These are phyloP conservation scores for Drosophila leonis DNA, from an alignment of 2,888 invertebrate genomes.

Conservation along the genomic window DNA sequence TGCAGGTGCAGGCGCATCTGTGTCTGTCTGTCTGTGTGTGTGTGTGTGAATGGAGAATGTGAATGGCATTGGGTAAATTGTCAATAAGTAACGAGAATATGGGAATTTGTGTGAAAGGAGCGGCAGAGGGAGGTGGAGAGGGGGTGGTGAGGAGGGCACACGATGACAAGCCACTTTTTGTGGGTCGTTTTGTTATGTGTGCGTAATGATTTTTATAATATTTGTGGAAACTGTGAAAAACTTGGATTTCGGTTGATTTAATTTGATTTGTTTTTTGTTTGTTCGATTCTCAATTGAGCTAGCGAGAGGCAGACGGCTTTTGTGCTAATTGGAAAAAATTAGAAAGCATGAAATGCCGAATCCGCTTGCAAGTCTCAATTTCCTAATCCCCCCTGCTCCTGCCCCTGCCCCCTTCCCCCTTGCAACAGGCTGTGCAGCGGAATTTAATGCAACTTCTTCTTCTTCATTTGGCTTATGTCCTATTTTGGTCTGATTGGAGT, in stretches of 20 bases:
- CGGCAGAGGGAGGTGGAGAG: background rate
- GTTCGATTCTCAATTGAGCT: conserved; percentile 56
- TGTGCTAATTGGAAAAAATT: conserved; percentile 80
- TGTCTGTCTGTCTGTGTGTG: conserved; percentile 9
- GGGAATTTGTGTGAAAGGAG: background rate
- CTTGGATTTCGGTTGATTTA: conserved; percentile 51
- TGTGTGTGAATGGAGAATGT: conserved; percentile 55
- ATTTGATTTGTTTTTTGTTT: conserved; percentile 9
- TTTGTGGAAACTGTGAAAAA: conserved; percentile 21
- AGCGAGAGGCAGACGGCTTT: conserved; percentile 45
- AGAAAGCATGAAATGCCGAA: conserved; percentile 77
- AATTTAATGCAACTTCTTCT: conserved; percentile 26
- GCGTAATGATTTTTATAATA: conserved; percentile 38
- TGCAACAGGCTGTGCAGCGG: conserved; percentile 27
- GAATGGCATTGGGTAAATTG: conserved; percentile 62
- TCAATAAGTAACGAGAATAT: conserved; percentile 54
- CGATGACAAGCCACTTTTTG: conserved; percentile 52
- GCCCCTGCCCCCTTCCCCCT: background rate
- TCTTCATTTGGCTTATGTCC: conserved; percentile 21
- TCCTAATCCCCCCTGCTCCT: conserved; percentile 32
- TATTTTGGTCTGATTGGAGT: conserved; percentile 28
- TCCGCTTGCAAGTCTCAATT: conserved; percentile 45
- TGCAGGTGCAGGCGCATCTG: conserved; percentile 35
- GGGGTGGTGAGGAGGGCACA: conserved; percentile 1
- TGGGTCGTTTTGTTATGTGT: conserved; percentile 28